A percentile compares a stretch with the other conserved stretches of the same genome.
phyloP scores from a whole-genome alignment of 1,140 invertebrate species.

The Chionoecetes opilio region DNA sequence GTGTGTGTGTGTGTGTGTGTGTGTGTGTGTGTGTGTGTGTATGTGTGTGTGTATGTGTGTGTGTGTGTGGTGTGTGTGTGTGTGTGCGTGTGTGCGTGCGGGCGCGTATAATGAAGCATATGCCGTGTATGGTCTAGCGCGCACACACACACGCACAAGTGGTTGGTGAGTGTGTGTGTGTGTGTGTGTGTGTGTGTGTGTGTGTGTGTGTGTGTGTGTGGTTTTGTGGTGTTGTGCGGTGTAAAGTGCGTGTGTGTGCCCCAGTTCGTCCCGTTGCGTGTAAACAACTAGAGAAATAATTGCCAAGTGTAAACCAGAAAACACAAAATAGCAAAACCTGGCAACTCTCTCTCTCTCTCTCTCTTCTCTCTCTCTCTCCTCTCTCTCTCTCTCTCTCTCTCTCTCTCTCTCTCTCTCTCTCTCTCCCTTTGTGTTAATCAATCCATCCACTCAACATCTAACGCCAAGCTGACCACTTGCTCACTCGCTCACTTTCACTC shows the following conservation, averaged over 20 bases:
- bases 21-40: no score
- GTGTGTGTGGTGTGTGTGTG: no score
- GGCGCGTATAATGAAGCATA: no score
- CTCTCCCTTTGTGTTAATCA: not conserved
- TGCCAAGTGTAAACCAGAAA: slow-evolving; percentile 12
- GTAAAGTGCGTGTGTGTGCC: not conserved
- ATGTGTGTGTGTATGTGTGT: no score
- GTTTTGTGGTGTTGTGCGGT: no score
- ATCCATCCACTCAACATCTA: slow-evolving; percentile 28
- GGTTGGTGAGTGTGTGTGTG: no score
- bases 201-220: no score
- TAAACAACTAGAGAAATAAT: not conserved
- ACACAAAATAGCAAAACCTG: not conserved
- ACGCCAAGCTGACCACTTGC: slow-evolving; percentile 1
- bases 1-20: no score
- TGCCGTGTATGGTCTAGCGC: no score
- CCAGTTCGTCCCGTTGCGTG: not conserved
- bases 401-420: slow-evolving; percentile 27
- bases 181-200: no score
- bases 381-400: slow-evolving; percentile 27
- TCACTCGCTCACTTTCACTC: not conserved
- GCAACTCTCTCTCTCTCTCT: slow-evolving; percentile 27
- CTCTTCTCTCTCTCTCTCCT: not conserved
- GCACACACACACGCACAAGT: no score
- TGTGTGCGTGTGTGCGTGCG: not conserved